A percentile compares a stretch with the other conserved stretches of the same genome.
Conservation (phyloP, 92 coral and sea anemone species). For the Epizoanthus illoricatus region DNA sequence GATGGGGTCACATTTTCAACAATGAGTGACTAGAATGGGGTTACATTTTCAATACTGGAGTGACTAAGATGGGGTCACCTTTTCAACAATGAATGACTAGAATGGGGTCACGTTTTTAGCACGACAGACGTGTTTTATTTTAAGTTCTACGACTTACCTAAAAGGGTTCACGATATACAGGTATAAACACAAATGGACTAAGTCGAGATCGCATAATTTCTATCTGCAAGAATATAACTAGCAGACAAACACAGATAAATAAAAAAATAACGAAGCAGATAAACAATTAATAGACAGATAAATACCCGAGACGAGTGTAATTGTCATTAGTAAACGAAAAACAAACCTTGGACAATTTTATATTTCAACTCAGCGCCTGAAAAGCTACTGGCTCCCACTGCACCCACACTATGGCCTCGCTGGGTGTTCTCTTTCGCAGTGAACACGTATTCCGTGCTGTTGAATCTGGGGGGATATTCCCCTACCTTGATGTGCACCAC, state of each 20-base stretch:
- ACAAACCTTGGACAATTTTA: slow-evolving; percentile 73
- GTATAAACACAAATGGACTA: too few relatives aligned
- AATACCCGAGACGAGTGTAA: background rate
- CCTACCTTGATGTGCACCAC: slow-evolving; percentile 67
- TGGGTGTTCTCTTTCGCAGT: slow-evolving; percentile 74
- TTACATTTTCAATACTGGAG: too few relatives aligned
- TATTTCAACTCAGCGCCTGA: slow-evolving; percentile 76
- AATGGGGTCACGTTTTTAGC: too few relatives aligned
- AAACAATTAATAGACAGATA: background rate
- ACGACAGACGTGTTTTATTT: too few relatives aligned
- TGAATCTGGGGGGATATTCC: slow-evolving; percentile 73
- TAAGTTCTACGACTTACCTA: too few relatives aligned
- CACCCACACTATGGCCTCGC: slow-evolving; percentile 71
- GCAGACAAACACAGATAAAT: background rate
- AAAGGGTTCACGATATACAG: too few relatives aligned
- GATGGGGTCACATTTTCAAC: too few relatives aligned
- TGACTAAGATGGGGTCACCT: too few relatives aligned
- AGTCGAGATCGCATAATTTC: too few relatives aligned
- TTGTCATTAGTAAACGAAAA: background rate
- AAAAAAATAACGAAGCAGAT: background rate
- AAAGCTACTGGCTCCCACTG: slow-evolving; percentile 73
- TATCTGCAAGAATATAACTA: too few relatives aligned
- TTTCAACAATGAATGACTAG: too few relatives aligned
- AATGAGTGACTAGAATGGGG: too few relatives aligned
- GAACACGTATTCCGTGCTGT: slow-evolving; percentile 67